phyloP scores from a whole-genome alignment of 2,113 vertebrate genomes.

The Xerus inauris region DNA sequence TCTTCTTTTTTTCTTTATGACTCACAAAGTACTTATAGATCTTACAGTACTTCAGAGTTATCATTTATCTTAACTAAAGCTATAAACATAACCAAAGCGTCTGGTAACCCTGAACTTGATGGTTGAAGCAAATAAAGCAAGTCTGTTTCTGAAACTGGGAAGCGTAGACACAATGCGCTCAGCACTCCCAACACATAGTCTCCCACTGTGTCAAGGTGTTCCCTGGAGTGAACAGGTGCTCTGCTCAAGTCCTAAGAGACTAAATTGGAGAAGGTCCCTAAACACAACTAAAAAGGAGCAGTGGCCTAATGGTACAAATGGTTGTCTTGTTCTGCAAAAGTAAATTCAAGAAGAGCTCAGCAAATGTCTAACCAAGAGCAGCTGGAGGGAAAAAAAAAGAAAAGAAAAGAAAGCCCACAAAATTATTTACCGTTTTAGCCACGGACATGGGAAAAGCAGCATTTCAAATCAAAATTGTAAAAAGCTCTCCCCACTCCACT shows the following conservation, averaged over 20 bases:
- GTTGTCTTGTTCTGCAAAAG: slow-evolving; percentile 39
- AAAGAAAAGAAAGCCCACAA: neutral
- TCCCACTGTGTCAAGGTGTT: slow-evolving; percentile 44
- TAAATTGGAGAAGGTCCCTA: slow-evolving; percentile 57
- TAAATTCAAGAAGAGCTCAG: slow-evolving; percentile 49
- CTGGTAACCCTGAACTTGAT: neutral
- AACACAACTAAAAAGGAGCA: slow-evolving; percentile 56
- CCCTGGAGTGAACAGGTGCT: slow-evolving; percentile 60
- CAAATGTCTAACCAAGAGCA: slow-evolving; percentile 63
- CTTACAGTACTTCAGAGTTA: neutral
- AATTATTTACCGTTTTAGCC: slow-evolving; percentile 70
- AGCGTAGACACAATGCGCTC: slow-evolving; percentile 5
- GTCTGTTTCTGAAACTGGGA: slow-evolving; percentile 33
- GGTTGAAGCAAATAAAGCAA: neutral
- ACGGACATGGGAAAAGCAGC: slow-evolving; percentile 45
- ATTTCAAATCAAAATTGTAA: slow-evolving; percentile 70
- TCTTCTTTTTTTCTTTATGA: neutral
- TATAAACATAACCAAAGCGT: neutral
- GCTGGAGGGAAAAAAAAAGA: neutral
- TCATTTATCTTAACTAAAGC: slow-evolving; percentile 45
- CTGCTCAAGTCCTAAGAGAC: slow-evolving; percentile 44
- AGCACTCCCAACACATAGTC: neutral
- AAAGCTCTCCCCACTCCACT: slow-evolving; percentile 37
- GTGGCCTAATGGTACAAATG: slow-evolving; percentile 56
- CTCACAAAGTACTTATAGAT: slow-evolving; percentile 36